phyloP scores from a whole-genome alignment of 2,888 invertebrate species.

The Aphodius sticticus region DNA sequence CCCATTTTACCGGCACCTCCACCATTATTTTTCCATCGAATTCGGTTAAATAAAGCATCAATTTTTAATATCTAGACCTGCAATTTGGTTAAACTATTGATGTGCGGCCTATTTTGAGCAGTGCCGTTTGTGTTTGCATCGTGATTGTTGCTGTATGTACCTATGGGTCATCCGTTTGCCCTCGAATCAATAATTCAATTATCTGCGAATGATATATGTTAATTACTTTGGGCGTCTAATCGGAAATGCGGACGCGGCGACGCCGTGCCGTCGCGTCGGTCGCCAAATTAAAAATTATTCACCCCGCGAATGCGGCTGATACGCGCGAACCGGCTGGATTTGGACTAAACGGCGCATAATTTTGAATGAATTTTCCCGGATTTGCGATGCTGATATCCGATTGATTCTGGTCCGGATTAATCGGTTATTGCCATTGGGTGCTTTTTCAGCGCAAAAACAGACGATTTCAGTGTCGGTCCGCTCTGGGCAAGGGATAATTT shows the following conservation, averaged over 20 bases:
- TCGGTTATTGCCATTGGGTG: background rate
- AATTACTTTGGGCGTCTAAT: conserved; percentile 14
- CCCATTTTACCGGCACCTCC: too few species aligned
- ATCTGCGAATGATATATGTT: conserved; percentile 26
- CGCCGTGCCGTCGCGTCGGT: background rate
- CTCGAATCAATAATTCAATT: conserved; percentile 30
- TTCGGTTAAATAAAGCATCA: too few species aligned
- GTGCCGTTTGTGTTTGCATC: background rate
- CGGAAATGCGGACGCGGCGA: background rate
- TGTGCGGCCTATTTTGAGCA: too few species aligned
- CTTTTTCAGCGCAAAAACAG: background rate
- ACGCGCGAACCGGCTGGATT: background rate
- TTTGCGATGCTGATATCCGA: background rate
- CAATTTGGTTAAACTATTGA: too few species aligned
- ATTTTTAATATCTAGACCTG: too few species aligned
- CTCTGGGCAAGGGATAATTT: too few species aligned
- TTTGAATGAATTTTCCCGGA: background rate
- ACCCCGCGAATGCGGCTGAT: background rate
- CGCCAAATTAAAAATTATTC: background rate
- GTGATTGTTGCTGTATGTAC: background rate
- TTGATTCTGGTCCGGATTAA: background rate
- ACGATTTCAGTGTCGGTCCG: background rate
- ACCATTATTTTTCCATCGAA: too few species aligned
- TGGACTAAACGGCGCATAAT: background rate
- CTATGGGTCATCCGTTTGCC: background rate